phyloP scores from a whole-genome alignment of 2,797 vertebrate species.

The Macropus fuliginosus region DNA sequence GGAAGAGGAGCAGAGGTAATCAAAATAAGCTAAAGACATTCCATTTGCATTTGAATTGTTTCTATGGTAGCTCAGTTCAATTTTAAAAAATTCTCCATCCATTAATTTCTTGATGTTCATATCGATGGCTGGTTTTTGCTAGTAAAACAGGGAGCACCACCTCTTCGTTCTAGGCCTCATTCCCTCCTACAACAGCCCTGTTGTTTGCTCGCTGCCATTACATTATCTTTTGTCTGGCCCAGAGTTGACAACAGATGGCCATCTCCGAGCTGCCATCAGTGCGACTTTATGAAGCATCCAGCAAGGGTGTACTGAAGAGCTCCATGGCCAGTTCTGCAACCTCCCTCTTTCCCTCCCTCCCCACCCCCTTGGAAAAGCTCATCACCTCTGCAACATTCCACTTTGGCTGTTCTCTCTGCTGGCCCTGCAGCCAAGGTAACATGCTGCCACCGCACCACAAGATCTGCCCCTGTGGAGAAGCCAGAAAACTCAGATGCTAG shows the following conservation, averaged over 20 bases:
- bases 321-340: slow-evolving; percentile 80
- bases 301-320: slow-evolving; percentile 83
- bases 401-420: slow-evolving; percentile 80
- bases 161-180: slow-evolving; percentile 77
- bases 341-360: slow-evolving; percentile 74
- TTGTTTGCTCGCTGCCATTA: slow-evolving; percentile 84
- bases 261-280: slow-evolving; percentile 85
- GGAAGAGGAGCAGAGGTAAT: slow-evolving; percentile 69
- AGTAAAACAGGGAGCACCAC: slow-evolving; percentile 73
- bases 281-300: slow-evolving; percentile 86
- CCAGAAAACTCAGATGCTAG: neutral
- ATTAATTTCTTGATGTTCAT: slow-evolving; percentile 83
- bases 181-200: slow-evolving; percentile 82
- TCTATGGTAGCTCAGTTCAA: slow-evolving; percentile 73
- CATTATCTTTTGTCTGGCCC: slow-evolving; percentile 86
- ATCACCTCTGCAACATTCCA: slow-evolving; percentile 78
- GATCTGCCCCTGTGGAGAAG: slow-evolving; percentile 31
- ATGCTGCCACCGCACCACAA: slow-evolving; percentile 38
- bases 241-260: slow-evolving; percentile 87
- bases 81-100: slow-evolving; percentile 81
- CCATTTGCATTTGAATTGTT: slow-evolving; percentile 80
- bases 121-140: slow-evolving; percentile 77
- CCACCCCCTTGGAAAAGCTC: slow-evolving; percentile 74
- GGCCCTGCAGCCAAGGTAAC: slow-evolving; percentile 75
- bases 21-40: slow-evolving; percentile 64